Evolutionary conservation across 2,797 vertebrate genomes (phyloP), one percentile per base, ranked within the genome.

Genomic region (Cebuella pygmaea): DNA sequence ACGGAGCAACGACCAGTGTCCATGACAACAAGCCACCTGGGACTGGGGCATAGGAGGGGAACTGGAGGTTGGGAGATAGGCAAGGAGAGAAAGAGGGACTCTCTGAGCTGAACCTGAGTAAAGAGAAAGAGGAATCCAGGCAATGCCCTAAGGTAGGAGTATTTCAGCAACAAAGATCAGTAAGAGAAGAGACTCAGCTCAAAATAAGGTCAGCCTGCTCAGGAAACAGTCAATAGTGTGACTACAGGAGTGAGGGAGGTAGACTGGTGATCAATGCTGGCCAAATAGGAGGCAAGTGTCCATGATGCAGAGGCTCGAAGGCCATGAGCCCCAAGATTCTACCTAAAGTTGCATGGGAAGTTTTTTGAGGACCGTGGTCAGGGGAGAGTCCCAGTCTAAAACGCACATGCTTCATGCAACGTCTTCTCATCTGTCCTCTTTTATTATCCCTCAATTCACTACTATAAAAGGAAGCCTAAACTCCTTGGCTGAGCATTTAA

Each of bases 291-390:
- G 52, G 36, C 72, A 59, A 64, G 26, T n/a, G n/a, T 20, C 24
- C 24, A 7, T 4, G 2, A 48, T 3, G 6, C 50, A 64, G 48
- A 13, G 17, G 10, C 30, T 19, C 3, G 0, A 57, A 80, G 78
- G 19, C 17, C 57, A 55, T 5, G 17, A 55, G 22, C 30, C 10
- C 2, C 12, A 41, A 39, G n/a, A 30, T n/a, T 39, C 80, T 44
- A 70, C 26, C 39, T 41, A 50, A 48, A 41, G 52, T 1, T 61
- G 27, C 19, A 13, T 0, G 0, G 57, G 64, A n/a, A 24, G 33
- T 33, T 26, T 36, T 27, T 14, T 4, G 15, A 55, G 64, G 39
- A 81, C 26, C 6, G 5, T 9, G 27, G 44, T 57, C 2, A 46
- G 64, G 50, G 39, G 22, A 41, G 19, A 12, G 11, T 36, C 22